phyloP scores from a whole-genome alignment of 1,140 invertebrate genomes.

The Anoplophora glabripennis region DNA sequence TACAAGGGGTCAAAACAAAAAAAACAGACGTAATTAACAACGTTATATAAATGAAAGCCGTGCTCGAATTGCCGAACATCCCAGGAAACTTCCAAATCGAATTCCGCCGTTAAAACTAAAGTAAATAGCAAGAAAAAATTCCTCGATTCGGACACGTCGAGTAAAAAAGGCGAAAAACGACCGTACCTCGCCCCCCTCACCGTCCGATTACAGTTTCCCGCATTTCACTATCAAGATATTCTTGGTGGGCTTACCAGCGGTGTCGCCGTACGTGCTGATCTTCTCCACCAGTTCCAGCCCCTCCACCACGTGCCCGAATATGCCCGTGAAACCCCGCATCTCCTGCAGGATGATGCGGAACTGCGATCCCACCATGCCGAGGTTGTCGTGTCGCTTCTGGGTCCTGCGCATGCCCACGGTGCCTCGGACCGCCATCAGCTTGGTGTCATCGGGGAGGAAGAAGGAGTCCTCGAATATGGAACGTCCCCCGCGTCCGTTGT shows the following conservation, averaged over 20 bases:
- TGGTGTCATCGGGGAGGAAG: constrained; percentile 80
- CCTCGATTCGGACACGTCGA: background rate
- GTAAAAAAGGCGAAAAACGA: background rate
- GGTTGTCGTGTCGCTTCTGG: constrained; percentile 75
- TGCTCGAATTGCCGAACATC: too few relatives aligned
- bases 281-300: constrained; percentile 78
- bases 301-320: constrained; percentile 78
- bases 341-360: constrained; percentile 78
- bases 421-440: constrained; percentile 70
- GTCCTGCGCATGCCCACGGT: constrained; percentile 80
- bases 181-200: background rate
- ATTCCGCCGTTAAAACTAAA: too few relatives aligned
- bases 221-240: constrained; percentile 73
- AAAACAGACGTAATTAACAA: too few relatives aligned
- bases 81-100: too few relatives aligned
- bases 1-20: too few relatives aligned
- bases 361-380: constrained; percentile 79
- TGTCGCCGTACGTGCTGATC: constrained; percentile 73
- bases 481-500: constrained; percentile 76
- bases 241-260: constrained; percentile 72
- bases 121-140: too few relatives aligned
- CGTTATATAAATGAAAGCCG: too few relatives aligned
- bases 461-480: constrained; percentile 74
- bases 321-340: constrained; percentile 78
- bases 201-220: constrained; percentile 64